Base-by-base conservation (phyloP, 2,113 vertebrate genomes). In the Pyxicephalus adspersus region DNA sequence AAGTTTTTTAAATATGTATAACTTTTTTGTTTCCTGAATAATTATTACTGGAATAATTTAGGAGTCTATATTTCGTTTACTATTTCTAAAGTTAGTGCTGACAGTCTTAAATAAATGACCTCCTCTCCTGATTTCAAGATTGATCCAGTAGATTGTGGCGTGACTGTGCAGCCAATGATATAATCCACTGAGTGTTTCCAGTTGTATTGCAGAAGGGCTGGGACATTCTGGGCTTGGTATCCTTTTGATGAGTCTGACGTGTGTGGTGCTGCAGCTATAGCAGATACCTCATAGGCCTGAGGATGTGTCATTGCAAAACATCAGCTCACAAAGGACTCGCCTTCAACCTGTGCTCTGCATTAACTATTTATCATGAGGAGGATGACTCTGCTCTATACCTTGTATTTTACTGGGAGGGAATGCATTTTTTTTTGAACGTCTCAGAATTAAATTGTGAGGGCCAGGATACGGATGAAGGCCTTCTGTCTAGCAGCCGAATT, bases 251-350 rank as follows among this genome's bases (percentile, higher is more conserved):
- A 50, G 60, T 51, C 23, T 64, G 67, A 73, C 67, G 67, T 81
- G 64, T 19, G 18, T 64, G 79, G 28, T 73, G 79, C 79, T 81
- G 68, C 79, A 73, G 79, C 68, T 38, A 23, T 64, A 73, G 79
- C 58, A 72, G 57, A 52, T 63, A 64, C 20, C 79, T 74, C 58
- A 72, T 73, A 81, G 79, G 68, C 79, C 79, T 19, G n/a, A 73
- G 68, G 58, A 81, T 81, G 68, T 81, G 68, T 81, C 57, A 80
- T 64, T 80, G 67, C 57, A 71, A 64, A 80, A 60, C 51, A 79
- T 58, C 45, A 72, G 78, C 78, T 64, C 38, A 58, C 67, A 60
- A 64, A 63, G 65, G 57, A 61, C 34, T 63, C n/a, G 54, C 63
- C 77, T 70, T 28, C 67, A 71, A 71, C 77, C 78, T 72, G 66